A percentile compares a stretch with the other conserved stretches of the same genome.
phyloP scores from a whole-genome alignment of 2,888 invertebrate genomes.

The Caenorhabditis sp. region DNA sequence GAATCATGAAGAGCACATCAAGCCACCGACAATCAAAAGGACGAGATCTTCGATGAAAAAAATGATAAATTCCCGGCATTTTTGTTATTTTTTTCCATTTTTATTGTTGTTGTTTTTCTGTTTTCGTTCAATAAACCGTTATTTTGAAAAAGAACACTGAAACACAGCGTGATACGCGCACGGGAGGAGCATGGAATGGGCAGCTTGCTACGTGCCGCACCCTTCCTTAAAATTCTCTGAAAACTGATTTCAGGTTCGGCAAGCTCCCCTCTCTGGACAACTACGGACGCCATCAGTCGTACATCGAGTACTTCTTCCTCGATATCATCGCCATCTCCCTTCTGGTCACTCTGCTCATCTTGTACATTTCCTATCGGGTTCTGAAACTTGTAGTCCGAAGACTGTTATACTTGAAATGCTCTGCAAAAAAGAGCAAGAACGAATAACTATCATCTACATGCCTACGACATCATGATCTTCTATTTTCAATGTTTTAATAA shows the following conservation, averaged over 20 bases:
- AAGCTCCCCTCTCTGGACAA: constrained; percentile 25
- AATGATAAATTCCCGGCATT: too few relatives aligned
- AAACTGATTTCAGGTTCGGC: constrained; percentile 1
- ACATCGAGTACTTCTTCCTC: constrained; percentile 44
- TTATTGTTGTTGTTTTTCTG: too few relatives aligned
- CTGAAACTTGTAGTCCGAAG: not conserved
- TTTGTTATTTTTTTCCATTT: too few relatives aligned
- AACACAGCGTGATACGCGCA: too few relatives aligned
- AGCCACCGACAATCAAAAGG: too few relatives aligned
- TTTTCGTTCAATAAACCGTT: too few relatives aligned
- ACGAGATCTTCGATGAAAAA: too few relatives aligned
- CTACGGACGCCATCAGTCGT: constrained; percentile 24
- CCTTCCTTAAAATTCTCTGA: constrained; percentile 5
- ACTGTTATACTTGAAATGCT: not conserved
- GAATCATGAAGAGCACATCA: too few relatives aligned
- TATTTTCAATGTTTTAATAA: not conserved
- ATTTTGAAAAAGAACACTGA: too few relatives aligned
- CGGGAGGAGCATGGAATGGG: too few relatives aligned
- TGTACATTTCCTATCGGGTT: not conserved
- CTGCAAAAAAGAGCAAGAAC: constrained; percentile 5
- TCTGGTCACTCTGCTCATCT: not conserved
- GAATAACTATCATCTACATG: not conserved
- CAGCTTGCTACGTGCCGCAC: not conserved
- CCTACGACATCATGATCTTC: constrained; percentile 1
- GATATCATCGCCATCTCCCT: constrained; percentile 26